These are phyloP conservation scores for Napeogenes inachia DNA, from an alignment of 2,888 invertebrate species.

Conservation along the genomic window DNA sequence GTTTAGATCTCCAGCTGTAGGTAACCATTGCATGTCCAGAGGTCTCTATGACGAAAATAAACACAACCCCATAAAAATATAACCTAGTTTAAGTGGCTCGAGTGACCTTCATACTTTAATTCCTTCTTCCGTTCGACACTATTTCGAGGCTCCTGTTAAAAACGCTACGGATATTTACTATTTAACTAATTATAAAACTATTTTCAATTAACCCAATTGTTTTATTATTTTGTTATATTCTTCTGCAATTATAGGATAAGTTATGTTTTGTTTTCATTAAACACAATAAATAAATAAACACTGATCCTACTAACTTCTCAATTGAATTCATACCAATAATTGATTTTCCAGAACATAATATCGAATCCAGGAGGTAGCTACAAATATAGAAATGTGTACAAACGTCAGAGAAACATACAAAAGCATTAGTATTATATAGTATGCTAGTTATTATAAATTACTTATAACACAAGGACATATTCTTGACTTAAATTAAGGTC, in stretches of 20 bases:
- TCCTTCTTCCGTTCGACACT: slow-evolving; percentile 2
- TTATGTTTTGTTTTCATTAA: no score
- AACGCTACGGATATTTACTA: neutral
- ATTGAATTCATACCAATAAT: no score
- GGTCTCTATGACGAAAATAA: neutral
- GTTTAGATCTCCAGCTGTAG: no score
- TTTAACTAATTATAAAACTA: no score
- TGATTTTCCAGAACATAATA: no score
- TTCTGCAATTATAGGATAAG: no score
- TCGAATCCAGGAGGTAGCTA: no score
- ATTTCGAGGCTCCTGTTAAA: neutral
- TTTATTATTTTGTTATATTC: no score
- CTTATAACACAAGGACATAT: slow-evolving; percentile 5
- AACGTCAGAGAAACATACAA: neutral
- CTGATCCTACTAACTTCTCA: no score
- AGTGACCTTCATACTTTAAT: neutral
- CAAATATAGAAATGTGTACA: neutral
- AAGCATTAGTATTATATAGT: no score
- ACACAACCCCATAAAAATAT: slow-evolving; percentile 3
- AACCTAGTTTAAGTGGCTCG: slow-evolving; percentile 3
- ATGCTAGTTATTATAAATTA: neutral
- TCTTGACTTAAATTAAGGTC: slow-evolving; percentile 24
- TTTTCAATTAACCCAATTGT: no score
- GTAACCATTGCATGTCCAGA: neutral
- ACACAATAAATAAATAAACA: no score